Base-by-base conservation (phyloP, 30 jellyfish, hydroid and myxozoan species). In the Turritopsis rubra region DNA sequence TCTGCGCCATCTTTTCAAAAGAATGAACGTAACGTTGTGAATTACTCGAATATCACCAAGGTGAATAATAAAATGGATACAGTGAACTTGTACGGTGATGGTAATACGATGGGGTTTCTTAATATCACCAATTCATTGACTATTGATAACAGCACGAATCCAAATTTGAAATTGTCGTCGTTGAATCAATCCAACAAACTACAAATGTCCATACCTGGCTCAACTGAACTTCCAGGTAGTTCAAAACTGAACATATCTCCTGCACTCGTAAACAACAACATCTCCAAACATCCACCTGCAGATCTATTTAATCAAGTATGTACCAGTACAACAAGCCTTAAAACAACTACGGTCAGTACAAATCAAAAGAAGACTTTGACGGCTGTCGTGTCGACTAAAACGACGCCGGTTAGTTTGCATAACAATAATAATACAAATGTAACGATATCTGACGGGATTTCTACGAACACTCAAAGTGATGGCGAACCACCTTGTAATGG, bases 181-280 rank as follows among this genome's bases (percentile, higher is more conserved):
- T 52, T 52, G 9, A 29, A 74, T 19, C 24, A 20, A n/a, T 26
- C 82, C 19, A 74, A 74, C 21, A 74, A 74, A 74, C 82, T 74
- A 23, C 82, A 26, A 74, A 74, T 74, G 82, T 74, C 82, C 0
- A 74, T 74, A 74, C 82, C 82, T 13, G 82, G 82, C 77, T 68
- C 77, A 5, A 41, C 60, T 13, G 60, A 41, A 3, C 60, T 41
- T 5, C 60, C 60, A 3, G 60, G 60, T 25, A n/a, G 29, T 26
- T 74, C 82, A 27, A 74, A 74, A 74, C 82, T 74, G 24, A 74
- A 74, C 65, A 74, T 74, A 24, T 74, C 82, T n/a, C 82, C 82
- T 22, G 65, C 41, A n/a, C 82, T 74, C 23, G 77, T 68, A 23
- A 68, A 19, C 19, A 74, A 74, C 41, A 30, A 23, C 71, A 74